Percentiles rank a stretch among this genome's conserved stretches.
Conservation (phyloP, 1,140 invertebrate genomes). For the Saccostrea glomerata region DNA sequence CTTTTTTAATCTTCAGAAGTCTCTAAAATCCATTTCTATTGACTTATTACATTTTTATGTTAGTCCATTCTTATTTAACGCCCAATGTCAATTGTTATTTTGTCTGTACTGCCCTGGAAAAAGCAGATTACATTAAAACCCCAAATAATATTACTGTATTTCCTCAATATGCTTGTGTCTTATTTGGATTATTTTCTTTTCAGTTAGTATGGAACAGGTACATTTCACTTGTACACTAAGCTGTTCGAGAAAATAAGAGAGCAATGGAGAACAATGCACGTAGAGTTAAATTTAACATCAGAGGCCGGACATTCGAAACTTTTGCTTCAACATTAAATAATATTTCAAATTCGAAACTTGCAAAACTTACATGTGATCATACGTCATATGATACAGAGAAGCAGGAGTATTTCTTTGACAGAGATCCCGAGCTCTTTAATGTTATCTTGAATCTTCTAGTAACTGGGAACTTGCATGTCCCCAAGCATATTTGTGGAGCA, state of each 20-base stretch:
- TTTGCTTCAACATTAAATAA: conserved; percentile 38
- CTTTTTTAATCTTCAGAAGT: no score
- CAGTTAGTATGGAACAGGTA: neutral
- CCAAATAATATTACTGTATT: no score
- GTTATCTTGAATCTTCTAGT: conserved; percentile 99
- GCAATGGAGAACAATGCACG: neutral
- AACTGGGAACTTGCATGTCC: conserved; percentile 98
- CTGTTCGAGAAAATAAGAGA: neutral
- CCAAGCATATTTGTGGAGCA: conserved; percentile 97
- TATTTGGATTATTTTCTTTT: neutral
- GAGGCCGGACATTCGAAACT: conserved; percentile 51
- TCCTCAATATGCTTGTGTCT: neutral
- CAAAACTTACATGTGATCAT: conserved; percentile 83
- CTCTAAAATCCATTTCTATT: no score
- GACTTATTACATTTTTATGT: no score
- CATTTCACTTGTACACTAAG: neutral
- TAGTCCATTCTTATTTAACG: no score
- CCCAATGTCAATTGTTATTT: no score
- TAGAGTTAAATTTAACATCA: conserved; percentile 50
- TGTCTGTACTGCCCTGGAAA: no score
- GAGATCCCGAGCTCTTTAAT: conserved; percentile 98
- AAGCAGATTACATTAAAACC: no score
- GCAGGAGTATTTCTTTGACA: conserved; percentile 98
- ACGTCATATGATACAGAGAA: conserved; percentile 92
- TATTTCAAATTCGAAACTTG: conserved; percentile 41